A percentile compares a stretch with the other conserved stretches of the same genome.
phyloP scores from a whole-genome alignment of 1,140 invertebrate species.

The Drosophila nigrodunni region DNA sequence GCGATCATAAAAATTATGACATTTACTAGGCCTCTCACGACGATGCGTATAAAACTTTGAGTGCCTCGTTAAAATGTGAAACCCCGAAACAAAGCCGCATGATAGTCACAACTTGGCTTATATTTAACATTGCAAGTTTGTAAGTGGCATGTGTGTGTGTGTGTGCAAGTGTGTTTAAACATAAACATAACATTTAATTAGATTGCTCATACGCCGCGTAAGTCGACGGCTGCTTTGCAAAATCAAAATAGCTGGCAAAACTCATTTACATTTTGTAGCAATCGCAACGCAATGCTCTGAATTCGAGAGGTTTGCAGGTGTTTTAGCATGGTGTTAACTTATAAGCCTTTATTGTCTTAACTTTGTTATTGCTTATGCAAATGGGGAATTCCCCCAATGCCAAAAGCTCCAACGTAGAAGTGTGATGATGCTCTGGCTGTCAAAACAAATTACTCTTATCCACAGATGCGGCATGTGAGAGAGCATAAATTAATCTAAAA shows the following conservation, averaged over 20 bases:
- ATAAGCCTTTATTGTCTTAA: constrained; percentile 70
- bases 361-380: constrained; percentile 68
- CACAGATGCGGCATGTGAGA: not conserved
- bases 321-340: constrained; percentile 43
- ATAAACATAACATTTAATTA: constrained; percentile 78
- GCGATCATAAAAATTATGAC: constrained; percentile 58
- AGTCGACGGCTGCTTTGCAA: constrained; percentile 7
- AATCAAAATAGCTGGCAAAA: constrained; percentile 42
- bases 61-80: constrained; percentile 67
- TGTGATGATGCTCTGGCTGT: constrained; percentile 6
- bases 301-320: constrained; percentile 21
- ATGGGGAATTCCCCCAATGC: constrained; percentile 30
- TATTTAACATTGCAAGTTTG: constrained; percentile 57
- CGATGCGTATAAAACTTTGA: constrained; percentile 52
- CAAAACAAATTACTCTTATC: constrained; percentile 30
- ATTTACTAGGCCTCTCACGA: constrained; percentile 33
- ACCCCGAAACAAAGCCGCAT: constrained; percentile 24
- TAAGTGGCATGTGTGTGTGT: not conserved
- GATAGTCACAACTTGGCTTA: constrained; percentile 46
- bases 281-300: constrained; percentile 13
- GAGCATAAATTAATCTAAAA: constrained; percentile 36
- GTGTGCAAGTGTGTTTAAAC: constrained; percentile 25
- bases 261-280: constrained; percentile 65
- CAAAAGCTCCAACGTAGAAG: not conserved
- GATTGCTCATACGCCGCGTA: constrained; percentile 61